These are phyloP conservation scores for Teleogryllus oceanicus DNA, from an alignment of 2,888 invertebrate genomes.

Conservation along the genomic window DNA sequence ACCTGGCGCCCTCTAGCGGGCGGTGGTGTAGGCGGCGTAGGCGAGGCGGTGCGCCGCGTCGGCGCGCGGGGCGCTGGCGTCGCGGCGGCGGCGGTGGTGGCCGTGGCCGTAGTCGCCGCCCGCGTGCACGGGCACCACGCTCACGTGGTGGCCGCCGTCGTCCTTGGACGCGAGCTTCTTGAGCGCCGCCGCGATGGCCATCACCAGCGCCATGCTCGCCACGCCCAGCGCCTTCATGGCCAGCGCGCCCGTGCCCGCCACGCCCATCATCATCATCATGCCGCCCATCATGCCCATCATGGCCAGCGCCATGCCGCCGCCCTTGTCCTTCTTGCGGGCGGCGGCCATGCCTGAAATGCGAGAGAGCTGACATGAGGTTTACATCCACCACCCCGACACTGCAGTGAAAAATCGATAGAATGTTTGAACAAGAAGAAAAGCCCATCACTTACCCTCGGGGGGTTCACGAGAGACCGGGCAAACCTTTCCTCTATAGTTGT, in stretches of 20 bases:
- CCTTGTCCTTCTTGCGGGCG: slow-evolving; percentile 48
- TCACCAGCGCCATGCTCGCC: slow-evolving; percentile 69
- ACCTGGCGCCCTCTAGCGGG: not conserved
- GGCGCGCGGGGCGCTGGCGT: not conserved
- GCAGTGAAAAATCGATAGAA: too few species aligned
- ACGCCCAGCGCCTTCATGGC: slow-evolving; percentile 66
- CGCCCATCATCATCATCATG: slow-evolving; percentile 69
- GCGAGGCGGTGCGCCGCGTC: not conserved
- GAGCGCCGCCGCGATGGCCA: slow-evolving; percentile 70
- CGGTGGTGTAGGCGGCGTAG: not conserved
- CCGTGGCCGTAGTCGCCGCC: slow-evolving; percentile 57
- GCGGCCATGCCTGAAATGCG: slow-evolving; percentile 41
- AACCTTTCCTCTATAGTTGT: too few species aligned
- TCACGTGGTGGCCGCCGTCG: slow-evolving; percentile 54
- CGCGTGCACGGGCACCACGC: slow-evolving; percentile 43
- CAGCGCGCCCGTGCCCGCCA: slow-evolving; percentile 70
- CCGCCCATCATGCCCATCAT: slow-evolving; percentile 48
- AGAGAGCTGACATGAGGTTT: too few species aligned
- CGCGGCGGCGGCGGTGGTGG: slow-evolving; percentile 49
- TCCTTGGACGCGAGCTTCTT: slow-evolving; percentile 64
- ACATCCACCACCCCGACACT: too few species aligned
- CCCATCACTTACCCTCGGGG: too few species aligned
- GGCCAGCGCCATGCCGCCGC: slow-evolving; percentile 39
- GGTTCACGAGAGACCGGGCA: too few species aligned
- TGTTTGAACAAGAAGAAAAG: too few species aligned